Base-by-base conservation (phyloP, 2,888 invertebrate genomes). In the Carpatolechia fugitivella region DNA sequence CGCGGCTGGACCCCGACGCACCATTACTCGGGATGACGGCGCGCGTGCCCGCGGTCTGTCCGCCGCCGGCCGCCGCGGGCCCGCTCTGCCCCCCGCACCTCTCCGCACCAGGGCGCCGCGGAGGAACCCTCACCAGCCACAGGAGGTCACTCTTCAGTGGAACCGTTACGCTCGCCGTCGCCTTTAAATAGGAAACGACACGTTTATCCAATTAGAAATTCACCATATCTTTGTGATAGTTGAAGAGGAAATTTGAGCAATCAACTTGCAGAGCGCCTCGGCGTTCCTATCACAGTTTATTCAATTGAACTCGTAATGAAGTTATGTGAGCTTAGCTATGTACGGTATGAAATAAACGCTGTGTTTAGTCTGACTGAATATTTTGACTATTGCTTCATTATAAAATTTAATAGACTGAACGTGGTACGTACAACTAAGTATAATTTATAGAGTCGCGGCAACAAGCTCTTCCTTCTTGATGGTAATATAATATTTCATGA, bases 131-230 rank as follows among this genome's bases (percentile, higher is more conserved):
- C 58, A 60, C 58, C 66, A 69, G 68, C 69, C 70, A 67, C 65
- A 64, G 65, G 69, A 70, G 87, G 64, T 85, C 89, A 75, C 66
- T 56, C 63, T 73, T 66, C 70, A 78, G 69, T 85, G 86, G 89
- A 77, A 79, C 77, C 74, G 76, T 76, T 75, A 79, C 75, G 77
- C 77, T 73, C 78, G 85, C 80, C 82, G 86, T 82, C 86, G 87
- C 82, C 85, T 88, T 85, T 90, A 90, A 90, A 89, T 89, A 90
- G 90, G 90, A 90, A 90, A 86, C 87, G 88, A 90, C 90, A 89
- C 88, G 89, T 88, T 90, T 90, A 90, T 90, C 88, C 90, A 90
- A 90, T 90, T 89, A 89, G 90, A 90, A 90, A 90, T 90, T 90
- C 90, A 90, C 90, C 90, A 89, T 90, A 90, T 89, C 90, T 90